Evolutionary conservation across 2,113 vertebrate genomes (phyloP), one percentile per base, ranked within the genome.

Genomic region (Phalacrocorax brasilianus): DNA sequence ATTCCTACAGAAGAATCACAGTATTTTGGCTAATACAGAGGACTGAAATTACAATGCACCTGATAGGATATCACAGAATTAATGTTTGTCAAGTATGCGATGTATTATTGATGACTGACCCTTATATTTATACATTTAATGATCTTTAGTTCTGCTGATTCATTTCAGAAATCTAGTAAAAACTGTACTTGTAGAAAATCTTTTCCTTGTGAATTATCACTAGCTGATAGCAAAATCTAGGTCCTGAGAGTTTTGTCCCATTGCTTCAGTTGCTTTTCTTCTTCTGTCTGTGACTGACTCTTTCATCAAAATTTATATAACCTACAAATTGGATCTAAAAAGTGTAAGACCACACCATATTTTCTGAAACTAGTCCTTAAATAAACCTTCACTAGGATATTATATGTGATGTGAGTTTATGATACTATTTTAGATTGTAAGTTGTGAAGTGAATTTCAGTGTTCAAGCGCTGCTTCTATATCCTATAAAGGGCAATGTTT

Each of bases 401-500:
- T 93, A 66, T 65, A 4, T 65, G 52, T 71, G 40, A 86, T 81
- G 19, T 5, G 17, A n/a, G 11, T 59, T 94, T 91, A 82, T 33
- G 63, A 70, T 44, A 76, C 38, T 63, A 56, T 92, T 89, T 94
- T 88, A 81, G 61, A 66, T 67, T 61, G 17, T 9, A 87, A 94
- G 47, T 82, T 75, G 45, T 86, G 85, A 88, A 91, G 40, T n/a
- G 35, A 89, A 88, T 59, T 96, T 94, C 2, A 61, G 38, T 1
- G 0, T 71, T 95, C 50, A 91, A 95, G 71, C 52, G 2, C 59
- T 72, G 62, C 79, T 66, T 78, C 88, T 62, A 65, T 85, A 96
- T 94, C 92, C 85, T 96, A 89, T 90, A 95, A 94, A 92, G 89
- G 87, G 81, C 93, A 95, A 84, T 62, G 85, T 97, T 91, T 94